phyloP scores from a whole-genome alignment of 2,888 invertebrate species.

The Seira sanloemensis region DNA sequence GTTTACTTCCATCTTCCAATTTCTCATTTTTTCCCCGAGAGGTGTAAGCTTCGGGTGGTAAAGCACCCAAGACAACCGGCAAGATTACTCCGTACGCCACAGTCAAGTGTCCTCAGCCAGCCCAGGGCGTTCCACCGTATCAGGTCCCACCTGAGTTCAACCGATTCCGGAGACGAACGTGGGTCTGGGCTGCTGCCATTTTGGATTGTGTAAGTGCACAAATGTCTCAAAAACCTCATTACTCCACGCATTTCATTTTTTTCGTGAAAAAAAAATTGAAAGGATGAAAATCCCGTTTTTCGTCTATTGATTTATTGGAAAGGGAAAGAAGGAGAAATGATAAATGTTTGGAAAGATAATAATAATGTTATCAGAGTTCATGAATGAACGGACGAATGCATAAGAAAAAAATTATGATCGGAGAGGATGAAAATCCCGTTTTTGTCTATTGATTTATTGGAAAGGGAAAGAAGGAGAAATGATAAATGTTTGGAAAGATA shows the following conservation, averaged over 20 bases:
- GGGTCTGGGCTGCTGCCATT: slow-evolving; percentile 68
- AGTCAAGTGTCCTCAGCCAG: slow-evolving; percentile 62
- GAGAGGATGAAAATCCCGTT: background rate
- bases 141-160: slow-evolving; percentile 62
- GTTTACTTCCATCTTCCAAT: background rate
- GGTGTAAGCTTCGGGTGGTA: slow-evolving; percentile 41
- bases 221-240: no score
- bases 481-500: slow-evolving; percentile 52
- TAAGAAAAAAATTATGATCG: slow-evolving; percentile 10
- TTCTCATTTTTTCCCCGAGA: background rate
- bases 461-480: background rate
- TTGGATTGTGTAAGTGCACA: slow-evolving; percentile 68
- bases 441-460: background rate
- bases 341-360: background rate
- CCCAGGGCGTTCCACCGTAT: slow-evolving; percentile 49
- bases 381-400: background rate
- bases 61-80: slow-evolving; percentile 51
- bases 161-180: slow-evolving; percentile 64
- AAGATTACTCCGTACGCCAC: slow-evolving; percentile 63
- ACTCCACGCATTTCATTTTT: background rate
- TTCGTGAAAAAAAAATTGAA: background rate
- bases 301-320: background rate
- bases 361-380: background rate
- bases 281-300: background rate
- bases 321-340: background rate